Evolutionary conservation across 2,888 invertebrate species (phyloP).

Genomic region (Nephrocerus scutellatus): DNA sequence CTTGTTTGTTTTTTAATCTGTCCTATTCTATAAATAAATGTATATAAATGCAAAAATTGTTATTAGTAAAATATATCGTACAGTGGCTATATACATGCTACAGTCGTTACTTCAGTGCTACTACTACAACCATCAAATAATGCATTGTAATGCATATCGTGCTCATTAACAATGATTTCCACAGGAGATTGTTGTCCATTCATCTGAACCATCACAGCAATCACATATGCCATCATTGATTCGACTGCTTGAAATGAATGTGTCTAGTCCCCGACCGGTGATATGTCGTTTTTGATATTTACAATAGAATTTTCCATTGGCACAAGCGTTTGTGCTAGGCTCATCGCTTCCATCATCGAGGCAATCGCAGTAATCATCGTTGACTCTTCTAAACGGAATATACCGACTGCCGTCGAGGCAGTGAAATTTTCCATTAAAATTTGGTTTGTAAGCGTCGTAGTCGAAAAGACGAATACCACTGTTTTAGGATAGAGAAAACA

Average conservation of each 20-base stretch:
- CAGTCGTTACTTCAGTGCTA: too few relatives aligned
- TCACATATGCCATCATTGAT: conserved; percentile 94
- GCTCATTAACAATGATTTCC: conserved; percentile 37
- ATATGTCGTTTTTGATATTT: conserved; percentile 46
- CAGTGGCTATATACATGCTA: too few relatives aligned
- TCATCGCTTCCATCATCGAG: conserved; percentile 65
- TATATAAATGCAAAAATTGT: too few relatives aligned
- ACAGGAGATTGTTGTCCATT: conserved; percentile 52
- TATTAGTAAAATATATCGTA: too few relatives aligned
- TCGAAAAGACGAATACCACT: conserved; percentile 48
- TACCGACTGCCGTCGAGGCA: conserved; percentile 48
- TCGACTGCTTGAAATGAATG: conserved; percentile 63
- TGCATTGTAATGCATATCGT: too few relatives aligned
- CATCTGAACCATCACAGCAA: conserved; percentile 89
- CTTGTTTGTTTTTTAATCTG: too few relatives aligned
- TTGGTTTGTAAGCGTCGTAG: conserved; percentile 47
- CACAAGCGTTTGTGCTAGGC: conserved; percentile 84
- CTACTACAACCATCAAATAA: too few relatives aligned
- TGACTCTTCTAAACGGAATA: conserved; percentile 56
- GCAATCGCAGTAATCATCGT: conserved; percentile 86
- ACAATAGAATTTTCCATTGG: conserved; percentile 78
- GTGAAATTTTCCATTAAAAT: conserved; percentile 46
- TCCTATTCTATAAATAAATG: too few relatives aligned
- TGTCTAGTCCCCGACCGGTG: conserved; percentile 42
- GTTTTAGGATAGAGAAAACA: conserved; percentile 10